phyloP scores from a whole-genome alignment of 1,140 invertebrate genomes.

The Meloidogyne chitwoodi region DNA sequence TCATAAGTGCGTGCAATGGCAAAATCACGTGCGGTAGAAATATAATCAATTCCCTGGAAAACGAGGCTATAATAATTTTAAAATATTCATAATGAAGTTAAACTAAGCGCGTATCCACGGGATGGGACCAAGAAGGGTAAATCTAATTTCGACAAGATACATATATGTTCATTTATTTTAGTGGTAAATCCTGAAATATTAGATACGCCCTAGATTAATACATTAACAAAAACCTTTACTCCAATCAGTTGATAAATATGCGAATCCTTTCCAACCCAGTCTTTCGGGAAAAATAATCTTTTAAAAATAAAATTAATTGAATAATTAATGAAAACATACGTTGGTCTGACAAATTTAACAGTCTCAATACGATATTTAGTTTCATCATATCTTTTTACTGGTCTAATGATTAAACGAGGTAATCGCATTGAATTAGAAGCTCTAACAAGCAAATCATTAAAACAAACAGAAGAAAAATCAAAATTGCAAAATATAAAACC shows the following conservation, averaged over 20 bases:
- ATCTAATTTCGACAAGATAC: not conserved
- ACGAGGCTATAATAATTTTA: not conserved
- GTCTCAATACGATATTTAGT: conserved; percentile 14
- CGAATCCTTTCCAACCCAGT: conserved; percentile 3
- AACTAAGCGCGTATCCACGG: no score
- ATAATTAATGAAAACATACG: not conserved
- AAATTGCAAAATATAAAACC: conserved; percentile 15
- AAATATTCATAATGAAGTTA: no score
- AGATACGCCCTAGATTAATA: not conserved
- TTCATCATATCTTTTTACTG: not conserved
- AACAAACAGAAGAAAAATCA: conserved; percentile 11
- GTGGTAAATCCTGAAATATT: no score
- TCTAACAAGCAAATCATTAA: conserved; percentile 9
- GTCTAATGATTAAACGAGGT: conserved; percentile 11
- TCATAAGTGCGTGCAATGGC: conserved; percentile 9
- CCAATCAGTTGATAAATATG: conserved; percentile 4
- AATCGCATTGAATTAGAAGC: not conserved
- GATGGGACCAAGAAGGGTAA: no score
- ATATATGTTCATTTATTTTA: no score
- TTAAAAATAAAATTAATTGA: not conserved
- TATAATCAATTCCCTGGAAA: conserved; percentile 12
- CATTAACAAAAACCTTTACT: not conserved
- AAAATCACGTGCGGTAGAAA: not conserved
- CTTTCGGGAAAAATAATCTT: conserved; percentile 19
- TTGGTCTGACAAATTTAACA: conserved; percentile 16